Evolutionary conservation across 1,140 invertebrate species (phyloP), one percentile per base, ranked within the genome.

Genomic region (Euwallacea fornicatus): DNA sequence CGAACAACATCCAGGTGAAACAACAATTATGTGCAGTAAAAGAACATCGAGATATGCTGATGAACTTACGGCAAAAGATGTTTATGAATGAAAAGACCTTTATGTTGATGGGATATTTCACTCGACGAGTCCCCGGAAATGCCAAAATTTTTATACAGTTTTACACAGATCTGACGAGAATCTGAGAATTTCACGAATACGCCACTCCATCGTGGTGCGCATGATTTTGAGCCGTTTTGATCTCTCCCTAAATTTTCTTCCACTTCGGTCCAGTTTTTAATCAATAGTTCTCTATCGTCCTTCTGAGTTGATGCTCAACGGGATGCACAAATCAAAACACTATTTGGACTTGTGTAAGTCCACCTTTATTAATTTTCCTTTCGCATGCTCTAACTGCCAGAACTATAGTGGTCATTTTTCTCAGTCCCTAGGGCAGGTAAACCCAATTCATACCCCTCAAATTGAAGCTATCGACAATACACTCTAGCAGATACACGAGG

Each of bases 1-100:
- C 63, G 47, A 72, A 72, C 59, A 72, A 72, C 71, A 72, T 60
- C 42, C 65, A 77, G 77, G 75, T 76, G 73, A 76, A 73, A 77
- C 76, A 74, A 78, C 77, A 78, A 76, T 73, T 74, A 77, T 77
- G 76, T 78, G 77, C 77, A 78, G 76, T 74, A 76, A 74, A 77
- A 73, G 67, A 68, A 77, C 72, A 77, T 69, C 71, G 62, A 76
- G 41, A 56, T 73, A 66, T 74, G 53, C 21, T 53, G 62, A 54
- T 64, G 55, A 64, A 78, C 77, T 78, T 78, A 78, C 77, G 77
- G 74, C 77, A 77, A 78, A 77, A 73, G 73, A 76, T 76, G 75
- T 74, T 76, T 75, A 77, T 72, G 72, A 78, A 76, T 77, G 73
- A 72, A 74, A 78, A 75, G 77, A 78, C 21, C 21, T 33, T 33